phyloP scores from a whole-genome alignment of 2,888 invertebrate species.

The Desoria tigrina region DNA sequence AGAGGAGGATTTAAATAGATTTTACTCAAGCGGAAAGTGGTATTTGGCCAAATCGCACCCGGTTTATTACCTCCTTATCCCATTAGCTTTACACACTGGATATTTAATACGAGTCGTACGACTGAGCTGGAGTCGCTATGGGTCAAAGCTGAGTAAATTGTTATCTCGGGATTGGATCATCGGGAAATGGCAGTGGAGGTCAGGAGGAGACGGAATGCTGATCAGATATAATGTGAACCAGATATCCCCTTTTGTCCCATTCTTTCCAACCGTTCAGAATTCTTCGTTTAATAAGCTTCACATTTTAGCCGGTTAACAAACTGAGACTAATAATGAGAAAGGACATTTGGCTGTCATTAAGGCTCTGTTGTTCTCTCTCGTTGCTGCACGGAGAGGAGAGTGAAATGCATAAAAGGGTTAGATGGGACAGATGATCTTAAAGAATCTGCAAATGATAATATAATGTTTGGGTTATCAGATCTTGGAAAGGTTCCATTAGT shows the following conservation, averaged over 20 bases:
- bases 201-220: too few relatives aligned
- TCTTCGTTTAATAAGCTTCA: not conserved
- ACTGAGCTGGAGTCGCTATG: too few relatives aligned
- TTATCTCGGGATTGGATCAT: too few relatives aligned
- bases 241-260: too few relatives aligned
- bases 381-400: not conserved
- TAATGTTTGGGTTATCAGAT: slow-evolving; percentile 48
- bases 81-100: slow-evolving; percentile 31
- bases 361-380: not conserved
- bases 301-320: slow-evolving; percentile 1
- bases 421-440: slow-evolving; percentile 27
- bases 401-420: slow-evolving; percentile 6
- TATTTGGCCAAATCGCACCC: slow-evolving; percentile 20
- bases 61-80: slow-evolving; percentile 37
- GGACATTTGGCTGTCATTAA: slow-evolving; percentile 9
- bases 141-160: too few relatives aligned
- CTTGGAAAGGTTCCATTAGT: slow-evolving; percentile 49
- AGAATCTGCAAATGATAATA: slow-evolving; percentile 45
- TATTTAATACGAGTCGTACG: too few relatives aligned
- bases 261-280: too few relatives aligned
- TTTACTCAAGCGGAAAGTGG: slow-evolving; percentile 8
- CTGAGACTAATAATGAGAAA: slow-evolving; percentile 4
- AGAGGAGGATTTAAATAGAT: slow-evolving; percentile 11
- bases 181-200: too few relatives aligned
- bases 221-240: too few relatives aligned